Evolutionary conservation across 2,797 vertebrate genomes (phyloP).

Genomic region (Enteromius afrohamiltoni): DNA sequence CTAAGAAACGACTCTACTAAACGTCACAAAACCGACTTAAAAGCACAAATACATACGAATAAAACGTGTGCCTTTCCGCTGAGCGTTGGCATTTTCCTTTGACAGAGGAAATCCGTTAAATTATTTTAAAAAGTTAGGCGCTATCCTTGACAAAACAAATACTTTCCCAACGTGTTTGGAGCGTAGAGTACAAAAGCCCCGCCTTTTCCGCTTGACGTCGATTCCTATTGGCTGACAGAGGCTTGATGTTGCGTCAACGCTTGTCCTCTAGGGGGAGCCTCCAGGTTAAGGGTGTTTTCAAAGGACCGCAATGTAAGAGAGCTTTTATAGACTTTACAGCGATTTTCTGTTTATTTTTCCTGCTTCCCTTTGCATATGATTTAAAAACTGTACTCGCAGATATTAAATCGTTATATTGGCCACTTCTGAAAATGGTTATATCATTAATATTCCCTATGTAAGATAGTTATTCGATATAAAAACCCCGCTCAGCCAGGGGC

Average conservation of each 20-base stretch:
- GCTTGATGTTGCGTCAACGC: not conserved
- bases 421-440: not conserved
- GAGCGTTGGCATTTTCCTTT: slow-evolving; percentile 52
- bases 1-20: not conserved
- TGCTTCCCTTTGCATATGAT: no score
- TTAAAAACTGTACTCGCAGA: not conserved
- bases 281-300: not conserved
- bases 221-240: slow-evolving; percentile 24
- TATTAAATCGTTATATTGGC: not conserved
- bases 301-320: not conserved
- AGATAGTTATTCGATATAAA: no score
- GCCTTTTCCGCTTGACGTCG: not conserved
- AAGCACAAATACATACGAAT: slow-evolving; percentile 73
- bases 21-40: not conserved
- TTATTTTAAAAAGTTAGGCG: not conserved
- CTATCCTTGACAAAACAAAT: slow-evolving; percentile 18
- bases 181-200: slow-evolving; percentile 8
- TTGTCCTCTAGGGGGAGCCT: not conserved
- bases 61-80: slow-evolving; percentile 73
- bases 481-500: no score
- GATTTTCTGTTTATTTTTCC: not conserved
- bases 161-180: slow-evolving; percentile 14
- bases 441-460: no score
- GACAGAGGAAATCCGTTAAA: not conserved
- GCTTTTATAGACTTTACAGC: not conserved